Base-by-base conservation (phyloP, 1,140 invertebrate genomes). In the Achroia grisella region DNA sequence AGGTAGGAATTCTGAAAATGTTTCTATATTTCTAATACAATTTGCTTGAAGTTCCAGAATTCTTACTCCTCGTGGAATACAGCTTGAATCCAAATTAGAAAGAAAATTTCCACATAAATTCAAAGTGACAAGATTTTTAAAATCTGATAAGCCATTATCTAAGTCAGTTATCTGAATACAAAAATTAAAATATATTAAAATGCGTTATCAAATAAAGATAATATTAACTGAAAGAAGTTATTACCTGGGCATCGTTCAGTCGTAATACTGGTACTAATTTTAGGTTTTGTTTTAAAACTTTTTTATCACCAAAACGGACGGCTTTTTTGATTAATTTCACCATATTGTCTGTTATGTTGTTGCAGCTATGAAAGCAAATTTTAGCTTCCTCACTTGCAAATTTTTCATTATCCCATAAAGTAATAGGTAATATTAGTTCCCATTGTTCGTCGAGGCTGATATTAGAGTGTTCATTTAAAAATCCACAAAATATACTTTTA, bases 361-460 rank as follows among this genome's bases (percentile, higher is more conserved):
- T 84, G 14, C 17, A 48, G 42, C 43, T 67, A 8, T 62, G 39
- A 34, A 72, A 83, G 41, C 75, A 80, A 42, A 64, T 71, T 52
- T 71, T 70, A 31, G 48, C 60, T 67, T 83, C 72, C 15, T 76
- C 62, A 30, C 67, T 78, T 12, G 61, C 59, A 48, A 77, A 83
- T 44, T 69, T 82, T 14, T 80, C 71, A 11, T 62, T 68, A 49
- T 86, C 80, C 79, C 80, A 86, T 4, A 83, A 12, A 0, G 52
- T 64, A 39, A 74, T 74, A 1, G 80, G 67, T 31, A 84, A 42
- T 8, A 71, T 27, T 1, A 76, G 29, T 44, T 86, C 83, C 70
- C 77, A 77, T 36, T 77, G 71, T 11, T 84, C 56, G n/a, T 69
- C 35, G 27, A 83, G 52, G 34, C 48, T 77, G 4, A 83, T 31